Evolutionary conservation across 2,113 vertebrate species (phyloP).

Genomic region (Struthidea cinerea): DNA sequence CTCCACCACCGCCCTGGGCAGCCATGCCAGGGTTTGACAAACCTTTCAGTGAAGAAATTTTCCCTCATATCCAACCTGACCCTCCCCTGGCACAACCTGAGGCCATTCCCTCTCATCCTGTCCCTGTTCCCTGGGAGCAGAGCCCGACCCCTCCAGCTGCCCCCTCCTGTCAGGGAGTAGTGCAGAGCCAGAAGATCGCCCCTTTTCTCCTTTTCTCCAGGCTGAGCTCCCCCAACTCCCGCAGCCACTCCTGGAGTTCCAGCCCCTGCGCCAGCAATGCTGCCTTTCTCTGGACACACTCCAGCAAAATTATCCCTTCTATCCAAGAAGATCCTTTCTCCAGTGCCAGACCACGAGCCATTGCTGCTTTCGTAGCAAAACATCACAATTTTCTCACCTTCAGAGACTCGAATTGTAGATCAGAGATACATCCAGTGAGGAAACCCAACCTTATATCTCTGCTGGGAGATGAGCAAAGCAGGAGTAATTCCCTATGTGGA

Average conservation of each 20-base stretch:
- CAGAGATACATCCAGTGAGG: background rate
- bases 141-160: fast-evolving
- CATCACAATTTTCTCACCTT: background rate
- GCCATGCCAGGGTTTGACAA: no score
- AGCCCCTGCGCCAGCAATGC: background rate
- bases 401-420: background rate
- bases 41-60: background rate
- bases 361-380: background rate
- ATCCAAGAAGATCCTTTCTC: background rate
- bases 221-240: background rate
- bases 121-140: background rate
- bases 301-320: background rate
- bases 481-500: background rate
- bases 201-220: background rate
- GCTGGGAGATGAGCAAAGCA: background rate
- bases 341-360: background rate
- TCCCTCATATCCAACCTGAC: fast-evolving
- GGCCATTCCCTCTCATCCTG: fast-evolving
- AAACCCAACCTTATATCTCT: background rate
- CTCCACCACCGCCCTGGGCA: background rate
- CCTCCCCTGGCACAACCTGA: fast-evolving
- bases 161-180: background rate
- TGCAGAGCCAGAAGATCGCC: background rate
- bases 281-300: background rate
- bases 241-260: background rate